Evolutionary conservation across 1,140 invertebrate species (phyloP), one percentile per base, ranked within the genome.

Genomic region (Bombyx mandarina): DNA sequence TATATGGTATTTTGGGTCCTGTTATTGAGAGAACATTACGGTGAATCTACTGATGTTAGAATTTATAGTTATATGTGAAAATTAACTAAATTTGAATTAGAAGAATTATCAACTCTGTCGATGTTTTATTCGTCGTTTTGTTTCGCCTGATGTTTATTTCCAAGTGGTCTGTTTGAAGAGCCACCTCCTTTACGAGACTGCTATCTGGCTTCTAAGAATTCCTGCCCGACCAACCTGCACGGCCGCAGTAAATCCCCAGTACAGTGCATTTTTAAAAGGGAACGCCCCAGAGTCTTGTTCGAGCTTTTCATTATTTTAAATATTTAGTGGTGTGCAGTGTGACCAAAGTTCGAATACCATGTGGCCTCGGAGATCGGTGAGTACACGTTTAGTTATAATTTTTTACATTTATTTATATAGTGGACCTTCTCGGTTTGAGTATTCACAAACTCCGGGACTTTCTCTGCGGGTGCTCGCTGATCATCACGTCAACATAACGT

Each of bases 231-330:
- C 77, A 79, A 84, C 82, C 82, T 82, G 79, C 75, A 71, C 57
- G 69, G 66, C 63, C 65, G 78, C 73, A 77, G 68, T 83, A 77
- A 84, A 83, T 78, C 67, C 62, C 61, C 59, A 79, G 77, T 84
- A 79, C 77, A 86, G 78, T 86, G 82, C 80, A 85, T 85, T 83
- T 86, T 85, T 81, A 83, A 86, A 79, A 75, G 74, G 76, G 62
- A 81, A 77, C 77, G 77, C 79, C 80, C 80, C 67, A 65, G 65
- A 63, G 65, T 54, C 58, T 63, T 72, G 74, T 71, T 70, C 69
- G 60, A 66, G 74, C 69, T 74, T 86, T 85, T 81, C 80, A 81
- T 85, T 85, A 85, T 83, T 81, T 80, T 75, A 82, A 85, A 82
- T 82, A 83, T 86, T 86, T 77, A 85, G 80, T 82, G 72, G 59